Base-by-base conservation (phyloP, 2,113 vertebrate genomes). In the Sinosuthora webbiana region DNA sequence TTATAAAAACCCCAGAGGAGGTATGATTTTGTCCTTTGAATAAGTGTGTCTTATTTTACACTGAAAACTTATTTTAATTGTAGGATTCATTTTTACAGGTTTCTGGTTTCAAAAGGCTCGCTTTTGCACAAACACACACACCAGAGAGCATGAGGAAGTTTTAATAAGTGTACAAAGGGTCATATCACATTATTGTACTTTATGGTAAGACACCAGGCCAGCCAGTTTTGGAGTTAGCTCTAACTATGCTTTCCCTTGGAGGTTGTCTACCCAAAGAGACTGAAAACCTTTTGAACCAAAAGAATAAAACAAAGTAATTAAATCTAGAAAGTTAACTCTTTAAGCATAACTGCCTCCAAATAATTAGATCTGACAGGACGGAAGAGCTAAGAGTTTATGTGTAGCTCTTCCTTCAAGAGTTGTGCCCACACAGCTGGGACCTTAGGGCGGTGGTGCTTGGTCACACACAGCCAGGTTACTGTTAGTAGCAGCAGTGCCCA, bases 361-460 rank as follows among this genome's bases (percentile, higher is more conserved):
- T 15, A 63, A 39, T 50, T 42, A 57, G 37, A 64, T 35, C 17
- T 57, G 55, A 73, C 5, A 83, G 39, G 33, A 74, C 28, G 76
- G 37, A 76, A 89, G 30, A 82, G 8, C 15, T 28, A 47, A 79
- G 21, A 52, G 41, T 73, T 65, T 59, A 59, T 1, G 3, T 3
- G 1, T 2, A 12, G 41, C 41, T 80, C 25, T 79, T 73, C 35
- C 31, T 93, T 23, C 17, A 11, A 25, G 13, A 80, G 19, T 41
- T 10, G 4, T 17, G 17, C 35, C n/a, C 23, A 33, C 3, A 1
- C 3, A 37, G 22, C 8, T 21, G 11, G 13, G 15, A 47, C 44
- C 14, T 50, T n/a, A 39, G 30, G 52, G 31, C 21, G 17, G 10
- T 0, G 0, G 25, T 0, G 0, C 37, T 81, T 35, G n/a, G 22